Evolutionary conservation across 2,888 invertebrate species (phyloP).

Genomic region (Eilema caniola): DNA sequence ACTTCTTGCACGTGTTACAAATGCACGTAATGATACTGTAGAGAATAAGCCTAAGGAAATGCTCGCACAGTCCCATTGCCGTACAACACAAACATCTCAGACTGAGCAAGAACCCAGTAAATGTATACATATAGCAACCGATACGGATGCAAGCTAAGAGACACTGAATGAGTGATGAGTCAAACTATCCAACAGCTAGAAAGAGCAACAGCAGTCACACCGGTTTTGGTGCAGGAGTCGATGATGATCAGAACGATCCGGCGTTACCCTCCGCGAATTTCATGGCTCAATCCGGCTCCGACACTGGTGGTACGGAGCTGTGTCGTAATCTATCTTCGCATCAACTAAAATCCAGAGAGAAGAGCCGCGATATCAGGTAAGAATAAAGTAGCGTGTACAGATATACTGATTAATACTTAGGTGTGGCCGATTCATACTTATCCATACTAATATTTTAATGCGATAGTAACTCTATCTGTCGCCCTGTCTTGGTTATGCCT

Average conservation of each 20-base stretch:
- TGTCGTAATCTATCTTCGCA: constrained; percentile 95
- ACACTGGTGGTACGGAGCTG: constrained; percentile 90
- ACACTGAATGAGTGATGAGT: constrained; percentile 87
- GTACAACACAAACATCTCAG: constrained; percentile 82
- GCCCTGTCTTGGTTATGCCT: no score
- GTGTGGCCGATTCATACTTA: no score
- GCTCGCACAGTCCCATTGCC: constrained; percentile 76
- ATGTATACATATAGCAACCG: constrained; percentile 89
- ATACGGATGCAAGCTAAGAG: constrained; percentile 93
- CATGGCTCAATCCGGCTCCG: constrained; percentile 91
- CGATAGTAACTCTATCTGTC: no score
- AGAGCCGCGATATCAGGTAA: no score
- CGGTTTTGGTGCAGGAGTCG: constrained; percentile 92
- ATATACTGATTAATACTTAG: no score
- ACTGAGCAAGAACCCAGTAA: constrained; percentile 85
- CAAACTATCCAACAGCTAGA: constrained; percentile 91
- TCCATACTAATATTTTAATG: no score
- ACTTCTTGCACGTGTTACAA: constrained; percentile 92
- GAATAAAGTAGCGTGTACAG: no score
- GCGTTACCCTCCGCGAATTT: constrained; percentile 94
- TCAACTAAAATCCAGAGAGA: constrained; percentile 93
- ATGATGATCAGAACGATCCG: constrained; percentile 91
- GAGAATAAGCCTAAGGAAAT: constrained; percentile 80
- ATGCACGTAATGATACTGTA: constrained; percentile 89
- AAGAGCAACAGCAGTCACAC: constrained; percentile 96